Base-by-base conservation (phyloP, 2,888 invertebrate species). In the Caenorhabditis doughertyi region DNA sequence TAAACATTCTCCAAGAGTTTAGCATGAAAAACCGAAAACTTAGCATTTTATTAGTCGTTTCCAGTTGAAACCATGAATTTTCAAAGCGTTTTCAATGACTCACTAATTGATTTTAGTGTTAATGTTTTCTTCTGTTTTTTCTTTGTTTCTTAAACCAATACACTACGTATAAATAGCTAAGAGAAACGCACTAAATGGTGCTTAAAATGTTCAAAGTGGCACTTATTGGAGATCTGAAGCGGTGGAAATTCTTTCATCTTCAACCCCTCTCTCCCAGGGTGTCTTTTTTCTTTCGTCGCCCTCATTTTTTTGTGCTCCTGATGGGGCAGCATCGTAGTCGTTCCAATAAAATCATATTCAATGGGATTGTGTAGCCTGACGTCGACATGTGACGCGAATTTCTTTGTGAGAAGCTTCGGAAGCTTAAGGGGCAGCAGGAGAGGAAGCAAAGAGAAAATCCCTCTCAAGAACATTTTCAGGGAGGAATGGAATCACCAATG, bases 141-240 rank as follows among this genome's bases (percentile, higher is more conserved):
- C 32, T 39, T 58, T 60, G 64, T 65, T 65, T 77, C 67, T 62
- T 44, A 53, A 73, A 55, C 60, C 67, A 67, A 67, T 65, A 53
- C 21, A 68, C 8, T 56, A 13, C 56, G 76, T 76, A 76, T 76
- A 62, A 77, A 77, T 77, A 53, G 76, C 60, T 49, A 27, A 44
- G 56, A 49, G 39, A 77, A 62, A 68, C 53, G 77, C 77, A 77
- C 77, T 77, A 77, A 77, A 62, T 47, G 62, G 68, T 68, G 62
- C 77, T 77, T 77, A 77, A 77, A 77, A 77, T 77, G 77, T 77
- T 77, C 68, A 77, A 77, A 77, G 77, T 77, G 77, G 53, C 77
- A 77, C 77, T 77, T 77, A 77, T 77, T 53, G 62, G 42, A 51
- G 51, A 77, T 44, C 77, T 77, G 77, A 77, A 77, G 77, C 77